A percentile compares a stretch with the other conserved stretches of the same genome.
These are phyloP conservation scores for Streptopelia turtur DNA, from an alignment of 2,797 vertebrate species.

Conservation along the genomic window DNA sequence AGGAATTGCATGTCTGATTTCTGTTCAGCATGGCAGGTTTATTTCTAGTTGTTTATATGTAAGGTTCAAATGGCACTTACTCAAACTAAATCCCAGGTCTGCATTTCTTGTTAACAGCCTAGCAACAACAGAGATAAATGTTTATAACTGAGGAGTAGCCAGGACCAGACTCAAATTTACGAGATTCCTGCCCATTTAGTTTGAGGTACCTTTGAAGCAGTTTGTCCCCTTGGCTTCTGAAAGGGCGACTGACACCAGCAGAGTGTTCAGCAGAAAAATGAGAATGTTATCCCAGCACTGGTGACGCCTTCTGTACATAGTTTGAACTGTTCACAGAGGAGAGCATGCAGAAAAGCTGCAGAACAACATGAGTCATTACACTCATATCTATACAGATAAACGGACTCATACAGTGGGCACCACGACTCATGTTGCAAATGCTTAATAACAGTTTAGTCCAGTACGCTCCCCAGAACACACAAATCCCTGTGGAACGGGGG, in stretches of 20 bases:
- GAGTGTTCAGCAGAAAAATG: not conserved
- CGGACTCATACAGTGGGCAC: accelerated
- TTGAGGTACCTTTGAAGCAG: not conserved
- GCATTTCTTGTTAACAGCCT: not conserved
- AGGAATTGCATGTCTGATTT: not conserved
- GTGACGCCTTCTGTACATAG: accelerated
- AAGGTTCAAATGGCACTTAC: not conserved
- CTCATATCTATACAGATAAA: accelerated
- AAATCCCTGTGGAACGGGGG: not conserved
- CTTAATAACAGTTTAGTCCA: not conserved
- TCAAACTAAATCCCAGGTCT: not conserved
- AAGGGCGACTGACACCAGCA: not conserved
- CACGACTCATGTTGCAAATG: not conserved
- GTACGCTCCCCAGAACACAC: not conserved
- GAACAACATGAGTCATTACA: not conserved
- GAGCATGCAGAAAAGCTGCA: not conserved
- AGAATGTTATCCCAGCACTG: not conserved
- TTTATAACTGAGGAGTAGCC: not conserved
- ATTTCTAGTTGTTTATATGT: not conserved
- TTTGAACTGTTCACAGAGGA: not conserved
- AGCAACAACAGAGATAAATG: not conserved
- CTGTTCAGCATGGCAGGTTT: not conserved
- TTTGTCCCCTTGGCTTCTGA: not conserved
- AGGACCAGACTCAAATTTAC: not conserved
- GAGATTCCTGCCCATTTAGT: not conserved